These are phyloP conservation scores for Hypselothyrea guttata DNA, from an alignment of 2,888 invertebrate genomes.

Conservation along the genomic window DNA sequence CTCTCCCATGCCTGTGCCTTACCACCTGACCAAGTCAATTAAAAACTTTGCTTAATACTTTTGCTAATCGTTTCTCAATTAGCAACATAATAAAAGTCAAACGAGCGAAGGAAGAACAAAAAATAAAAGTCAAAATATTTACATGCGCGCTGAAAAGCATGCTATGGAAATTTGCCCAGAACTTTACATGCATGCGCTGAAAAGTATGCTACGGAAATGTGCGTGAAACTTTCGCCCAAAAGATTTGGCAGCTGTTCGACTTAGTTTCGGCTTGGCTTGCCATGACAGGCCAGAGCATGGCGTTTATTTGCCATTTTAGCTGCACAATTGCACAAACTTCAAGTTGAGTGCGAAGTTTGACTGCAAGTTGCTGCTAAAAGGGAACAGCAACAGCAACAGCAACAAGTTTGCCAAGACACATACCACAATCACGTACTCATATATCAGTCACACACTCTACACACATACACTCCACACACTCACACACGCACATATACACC, in stretches of 20 bases:
- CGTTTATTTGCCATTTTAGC: slow-evolving; percentile 53
- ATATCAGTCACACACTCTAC: slow-evolving; percentile 46
- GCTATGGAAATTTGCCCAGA: too few relatives aligned
- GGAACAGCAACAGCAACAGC: slow-evolving; percentile 47
- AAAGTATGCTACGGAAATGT: slow-evolving; percentile 42
- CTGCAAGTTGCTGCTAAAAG: slow-evolving; percentile 52
- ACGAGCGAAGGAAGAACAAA: too few relatives aligned
- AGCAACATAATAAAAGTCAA: slow-evolving; percentile 2
- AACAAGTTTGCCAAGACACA: slow-evolving; percentile 60
- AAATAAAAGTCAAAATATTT: not conserved
- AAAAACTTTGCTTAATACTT: slow-evolving; percentile 24
- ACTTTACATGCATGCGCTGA: slow-evolving; percentile 36
- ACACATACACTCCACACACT: slow-evolving; percentile 13
- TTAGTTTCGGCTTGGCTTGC: slow-evolving; percentile 1
- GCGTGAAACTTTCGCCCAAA: slow-evolving; percentile 25
- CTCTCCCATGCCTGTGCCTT: too few relatives aligned
- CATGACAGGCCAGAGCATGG: slow-evolving; percentile 42
- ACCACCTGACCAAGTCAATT: slow-evolving; percentile 18
- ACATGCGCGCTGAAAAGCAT: slow-evolving; percentile 3
- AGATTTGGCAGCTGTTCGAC: slow-evolving; percentile 30
- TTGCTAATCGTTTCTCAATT: slow-evolving; percentile 33
- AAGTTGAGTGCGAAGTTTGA: slow-evolving; percentile 33
- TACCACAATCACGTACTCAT: slow-evolving; percentile 58
- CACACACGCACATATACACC: slow-evolving; percentile 9
- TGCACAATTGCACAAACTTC: slow-evolving; percentile 54